These are phyloP conservation scores for Eupeodes latifasciatus DNA, from an alignment of 2,888 invertebrate genomes.

Conservation along the genomic window DNA sequence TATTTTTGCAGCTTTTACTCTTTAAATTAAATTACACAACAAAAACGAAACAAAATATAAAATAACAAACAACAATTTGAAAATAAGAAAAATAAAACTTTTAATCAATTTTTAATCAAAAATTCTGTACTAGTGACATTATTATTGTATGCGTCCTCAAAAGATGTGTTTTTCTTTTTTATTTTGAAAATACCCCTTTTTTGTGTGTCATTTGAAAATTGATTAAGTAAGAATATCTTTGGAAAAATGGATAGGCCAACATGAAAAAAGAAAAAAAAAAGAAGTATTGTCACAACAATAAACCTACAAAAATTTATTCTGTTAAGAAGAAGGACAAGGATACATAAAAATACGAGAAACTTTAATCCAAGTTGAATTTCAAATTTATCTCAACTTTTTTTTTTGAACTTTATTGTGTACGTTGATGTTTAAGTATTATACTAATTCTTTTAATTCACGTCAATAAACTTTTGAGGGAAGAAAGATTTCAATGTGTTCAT, in stretches of 20 bases:
- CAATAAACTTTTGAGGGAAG: constrained; percentile 51
- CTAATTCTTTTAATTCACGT: constrained; percentile 63
- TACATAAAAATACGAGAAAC: constrained; percentile 9
- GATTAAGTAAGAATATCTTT: constrained; percentile 21
- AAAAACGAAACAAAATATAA: too few species aligned
- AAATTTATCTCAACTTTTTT: constrained; percentile 42
- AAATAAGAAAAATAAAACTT: constrained; percentile 38
- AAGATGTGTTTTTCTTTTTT: background rate
- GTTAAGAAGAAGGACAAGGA: background rate
- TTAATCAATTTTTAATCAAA: constrained; percentile 75
- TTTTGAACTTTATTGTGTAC: constrained; percentile 9
- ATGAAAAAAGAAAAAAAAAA: background rate
- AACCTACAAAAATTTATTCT: constrained; percentile 49
- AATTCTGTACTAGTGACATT: background rate
- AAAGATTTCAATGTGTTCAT: constrained; percentile 10
- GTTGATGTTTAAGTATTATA: constrained; percentile 45
- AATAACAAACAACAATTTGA: background rate
- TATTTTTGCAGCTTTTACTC: too few species aligned
- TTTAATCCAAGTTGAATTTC: constrained; percentile 53
- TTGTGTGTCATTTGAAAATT: constrained; percentile 11
- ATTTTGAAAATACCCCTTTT: background rate
- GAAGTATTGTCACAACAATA: constrained; percentile 52
- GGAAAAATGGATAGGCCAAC: background rate
- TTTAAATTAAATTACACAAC: too few species aligned
- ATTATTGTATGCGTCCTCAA: background rate